phyloP scores from a whole-genome alignment of 2,888 invertebrate species.

The Amphipyra tragopoginis region DNA sequence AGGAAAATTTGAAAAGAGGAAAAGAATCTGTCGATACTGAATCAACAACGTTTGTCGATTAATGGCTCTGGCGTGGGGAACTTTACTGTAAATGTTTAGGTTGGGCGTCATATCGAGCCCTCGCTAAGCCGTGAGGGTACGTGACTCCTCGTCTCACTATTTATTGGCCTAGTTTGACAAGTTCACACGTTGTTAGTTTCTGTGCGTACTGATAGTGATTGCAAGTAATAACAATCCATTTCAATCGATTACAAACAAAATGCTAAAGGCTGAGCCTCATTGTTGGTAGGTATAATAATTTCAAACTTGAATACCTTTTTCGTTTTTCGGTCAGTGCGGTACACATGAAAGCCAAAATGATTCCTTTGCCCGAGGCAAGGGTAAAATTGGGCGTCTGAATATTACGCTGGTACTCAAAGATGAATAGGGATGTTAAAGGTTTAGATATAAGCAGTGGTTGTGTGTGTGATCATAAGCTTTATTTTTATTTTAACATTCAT shows the following conservation, averaged over 20 bases:
- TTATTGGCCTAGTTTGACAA: constrained; percentile 33
- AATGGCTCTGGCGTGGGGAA: neutral
- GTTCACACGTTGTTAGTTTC: constrained; percentile 18
- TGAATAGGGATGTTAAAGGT: constrained; percentile 28
- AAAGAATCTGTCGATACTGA: constrained; percentile 9
- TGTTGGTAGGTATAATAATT: constrained; percentile 4
- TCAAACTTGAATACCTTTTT: constrained; percentile 12
- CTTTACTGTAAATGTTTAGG: neutral
- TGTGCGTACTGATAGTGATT: constrained; percentile 18
- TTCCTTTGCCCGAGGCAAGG: constrained; percentile 40
- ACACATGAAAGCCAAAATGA: constrained; percentile 22
- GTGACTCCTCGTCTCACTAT: constrained; percentile 37
- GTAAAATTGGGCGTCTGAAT: constrained; percentile 40
- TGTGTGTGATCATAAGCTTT: constrained; percentile 17
- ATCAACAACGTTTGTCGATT: constrained; percentile 23
- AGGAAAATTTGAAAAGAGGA: constrained; percentile 6
- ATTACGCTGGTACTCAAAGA: constrained; percentile 21
- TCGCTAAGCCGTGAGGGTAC: constrained; percentile 15
- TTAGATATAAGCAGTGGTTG: constrained; percentile 19
- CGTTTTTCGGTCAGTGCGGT: constrained; percentile 11
- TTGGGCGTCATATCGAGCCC: constrained; percentile 3
- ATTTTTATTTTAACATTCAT: constrained; percentile 7
- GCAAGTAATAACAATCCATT: constrained; percentile 8
- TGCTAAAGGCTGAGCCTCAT: neutral
- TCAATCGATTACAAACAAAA: neutral